Percentiles rank a stretch among this genome's conserved stretches.
These are phyloP conservation scores for Acomys russatus DNA, from an alignment of 2,797 vertebrate species.

Conservation along the genomic window DNA sequence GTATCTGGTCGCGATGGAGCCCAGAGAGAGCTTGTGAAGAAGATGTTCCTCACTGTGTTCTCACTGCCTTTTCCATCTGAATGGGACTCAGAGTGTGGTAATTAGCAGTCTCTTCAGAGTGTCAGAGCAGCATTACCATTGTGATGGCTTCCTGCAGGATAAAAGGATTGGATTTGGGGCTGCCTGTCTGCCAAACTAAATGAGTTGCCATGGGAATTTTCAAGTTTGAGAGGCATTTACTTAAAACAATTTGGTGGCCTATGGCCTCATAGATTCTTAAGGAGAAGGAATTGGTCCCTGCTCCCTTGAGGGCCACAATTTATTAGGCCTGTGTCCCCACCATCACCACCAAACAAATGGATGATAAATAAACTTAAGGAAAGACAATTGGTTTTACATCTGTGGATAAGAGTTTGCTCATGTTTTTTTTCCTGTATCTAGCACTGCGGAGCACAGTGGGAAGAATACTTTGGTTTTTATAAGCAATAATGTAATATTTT, in stretches of 20 bases:
- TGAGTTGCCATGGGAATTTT: conserved; percentile 92
- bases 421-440: conserved; percentile 86
- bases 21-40: conserved; percentile 20
- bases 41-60: conserved; percentile 83
- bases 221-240: conserved; percentile 90
- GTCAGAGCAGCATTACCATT: conserved; percentile 90
- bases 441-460: conserved; percentile 86
- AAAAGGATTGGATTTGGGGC: conserved; percentile 90
- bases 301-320: conserved; percentile 81
- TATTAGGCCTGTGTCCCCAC: conserved; percentile 84
- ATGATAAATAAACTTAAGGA: conserved; percentile 86
- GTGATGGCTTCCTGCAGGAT: conserved; percentile 90
- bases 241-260: conserved; percentile 88
- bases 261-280: conserved; percentile 87
- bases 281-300: conserved; percentile 87
- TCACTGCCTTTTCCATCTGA: conserved; percentile 87
- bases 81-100: conserved; percentile 86
- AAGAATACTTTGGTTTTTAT: conserved; percentile 87
- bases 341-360: conserved; percentile 75
- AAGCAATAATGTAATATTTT: conserved; percentile 87
- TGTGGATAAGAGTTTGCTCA: conserved; percentile 82
- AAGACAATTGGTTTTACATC: conserved; percentile 85
- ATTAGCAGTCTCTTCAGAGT: conserved; percentile 91
- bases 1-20: background rate
- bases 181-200: conserved; percentile 90